These are phyloP conservation scores for Tauraco erythrolophus DNA, from an alignment of 2,113 vertebrate species.

Conservation along the genomic window DNA sequence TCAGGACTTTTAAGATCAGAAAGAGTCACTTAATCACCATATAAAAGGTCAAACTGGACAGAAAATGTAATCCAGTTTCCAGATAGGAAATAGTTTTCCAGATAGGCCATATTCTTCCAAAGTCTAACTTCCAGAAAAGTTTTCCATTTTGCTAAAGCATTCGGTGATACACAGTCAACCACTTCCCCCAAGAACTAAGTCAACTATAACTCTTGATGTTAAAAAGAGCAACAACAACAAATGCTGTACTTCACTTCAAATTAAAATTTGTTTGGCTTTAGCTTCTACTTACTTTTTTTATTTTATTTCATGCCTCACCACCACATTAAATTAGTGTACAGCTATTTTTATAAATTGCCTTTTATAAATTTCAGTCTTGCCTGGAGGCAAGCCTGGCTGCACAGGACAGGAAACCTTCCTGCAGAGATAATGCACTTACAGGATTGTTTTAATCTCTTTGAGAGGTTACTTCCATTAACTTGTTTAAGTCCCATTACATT, in stretches of 20 bases:
- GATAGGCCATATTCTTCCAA: background rate
- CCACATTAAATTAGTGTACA: background rate
- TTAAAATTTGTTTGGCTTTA: background rate
- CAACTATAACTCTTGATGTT: background rate
- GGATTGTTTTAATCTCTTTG: slow-evolving; percentile 52
- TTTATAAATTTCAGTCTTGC: too few species aligned
- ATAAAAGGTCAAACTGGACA: background rate
- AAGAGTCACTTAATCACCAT: background rate
- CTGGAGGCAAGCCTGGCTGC: slow-evolving; percentile 11
- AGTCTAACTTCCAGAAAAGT: background rate
- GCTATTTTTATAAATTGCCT: slow-evolving; percentile 34
- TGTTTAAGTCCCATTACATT: slow-evolving; percentile 33
- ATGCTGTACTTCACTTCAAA: background rate
- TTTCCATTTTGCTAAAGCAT: background rate
- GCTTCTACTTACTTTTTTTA: background rate
- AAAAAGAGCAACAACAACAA: background rate
- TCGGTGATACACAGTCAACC: background rate
- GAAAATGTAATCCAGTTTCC: background rate
- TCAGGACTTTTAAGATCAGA: background rate
- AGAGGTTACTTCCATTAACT: slow-evolving; percentile 36
- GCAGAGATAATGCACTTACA: slow-evolving; percentile 34
- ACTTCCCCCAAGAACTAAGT: background rate
- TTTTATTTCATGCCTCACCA: background rate
- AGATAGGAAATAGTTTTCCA: background rate
- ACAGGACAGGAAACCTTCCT: slow-evolving; percentile 23